Percentiles rank a stretch among this genome's conserved stretches.
Conservation (phyloP, 2,888 invertebrate genomes). For the Siphlonurus alternatus region DNA sequence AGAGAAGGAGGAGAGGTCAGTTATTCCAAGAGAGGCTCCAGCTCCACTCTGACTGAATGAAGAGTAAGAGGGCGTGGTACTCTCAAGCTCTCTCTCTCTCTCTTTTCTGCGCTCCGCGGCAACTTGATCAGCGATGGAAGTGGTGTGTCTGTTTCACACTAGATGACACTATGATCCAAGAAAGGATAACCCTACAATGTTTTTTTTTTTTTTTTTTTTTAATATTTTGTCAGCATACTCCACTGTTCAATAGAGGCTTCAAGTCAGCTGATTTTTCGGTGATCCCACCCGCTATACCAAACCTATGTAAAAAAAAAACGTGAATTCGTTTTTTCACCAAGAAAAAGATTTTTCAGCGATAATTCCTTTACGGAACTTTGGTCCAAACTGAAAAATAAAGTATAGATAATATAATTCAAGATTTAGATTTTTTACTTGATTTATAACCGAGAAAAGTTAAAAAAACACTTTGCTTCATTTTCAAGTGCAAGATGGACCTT, state of each 20-base stretch:
- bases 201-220: not conserved
- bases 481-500: no score
- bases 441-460: no score
- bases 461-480: no score
- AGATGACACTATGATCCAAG: not conserved
- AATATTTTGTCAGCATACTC: not conserved
- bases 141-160: not conserved
- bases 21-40: not conserved
- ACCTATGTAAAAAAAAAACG: no score
- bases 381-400: no score
- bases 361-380: no score
- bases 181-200: not conserved
- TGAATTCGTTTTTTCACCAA: no score
- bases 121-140: not conserved
- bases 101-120: not conserved
- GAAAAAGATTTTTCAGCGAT: no score
- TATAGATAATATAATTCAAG: no score
- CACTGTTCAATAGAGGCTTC: no score
- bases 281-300: no score
- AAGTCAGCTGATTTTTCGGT: not conserved
- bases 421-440: no score
- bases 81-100: not conserved
- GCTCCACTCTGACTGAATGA: not conserved
- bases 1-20: not conserved
- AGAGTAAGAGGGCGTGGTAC: not conserved